Percentiles rank a stretch among this genome's conserved stretches.
Conservation (phyloP, 2,797 vertebrate genomes). For the Dryobates pubescens region DNA sequence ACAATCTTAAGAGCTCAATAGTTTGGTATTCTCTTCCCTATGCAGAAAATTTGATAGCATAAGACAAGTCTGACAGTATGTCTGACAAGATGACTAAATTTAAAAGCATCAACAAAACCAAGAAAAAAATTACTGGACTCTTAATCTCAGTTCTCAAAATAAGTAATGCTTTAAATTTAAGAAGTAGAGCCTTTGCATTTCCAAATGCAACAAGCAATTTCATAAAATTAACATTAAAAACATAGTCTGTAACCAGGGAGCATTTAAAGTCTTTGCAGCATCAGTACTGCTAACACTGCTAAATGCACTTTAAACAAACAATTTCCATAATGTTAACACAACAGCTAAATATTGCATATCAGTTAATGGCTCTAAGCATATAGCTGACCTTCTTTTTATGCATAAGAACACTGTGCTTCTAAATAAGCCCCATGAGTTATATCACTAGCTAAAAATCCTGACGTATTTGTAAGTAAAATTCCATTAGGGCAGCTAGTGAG, state of each 20-base stretch:
- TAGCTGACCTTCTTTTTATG: slow-evolving; percentile 15
- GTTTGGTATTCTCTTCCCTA: not conserved
- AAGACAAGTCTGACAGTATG: not conserved
- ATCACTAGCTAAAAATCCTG: not conserved
- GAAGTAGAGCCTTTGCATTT: not conserved
- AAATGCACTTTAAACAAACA: slow-evolving; percentile 31
- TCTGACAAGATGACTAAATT: not conserved
- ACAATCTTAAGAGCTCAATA: not conserved
- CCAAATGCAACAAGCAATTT: not conserved
- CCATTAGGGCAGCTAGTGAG: not conserved
- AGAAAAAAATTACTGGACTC: not conserved
- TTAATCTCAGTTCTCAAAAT: not conserved
- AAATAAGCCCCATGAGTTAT: slow-evolving; percentile 3
- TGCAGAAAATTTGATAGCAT: not conserved
- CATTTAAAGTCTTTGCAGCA: not conserved
- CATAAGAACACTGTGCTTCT: not conserved
- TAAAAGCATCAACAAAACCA: not conserved
- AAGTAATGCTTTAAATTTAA: not conserved
- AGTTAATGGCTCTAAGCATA: not conserved
- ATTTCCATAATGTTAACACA: slow-evolving; percentile 42
- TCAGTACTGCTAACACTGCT: not conserved
- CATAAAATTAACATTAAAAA: slow-evolving; percentile 12
- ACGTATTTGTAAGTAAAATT: slow-evolving; percentile 6
- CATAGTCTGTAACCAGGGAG: not conserved
- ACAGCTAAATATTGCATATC: not conserved